Base-by-base conservation (phyloP, 2,888 invertebrate species). In the Erebia aethiops region DNA sequence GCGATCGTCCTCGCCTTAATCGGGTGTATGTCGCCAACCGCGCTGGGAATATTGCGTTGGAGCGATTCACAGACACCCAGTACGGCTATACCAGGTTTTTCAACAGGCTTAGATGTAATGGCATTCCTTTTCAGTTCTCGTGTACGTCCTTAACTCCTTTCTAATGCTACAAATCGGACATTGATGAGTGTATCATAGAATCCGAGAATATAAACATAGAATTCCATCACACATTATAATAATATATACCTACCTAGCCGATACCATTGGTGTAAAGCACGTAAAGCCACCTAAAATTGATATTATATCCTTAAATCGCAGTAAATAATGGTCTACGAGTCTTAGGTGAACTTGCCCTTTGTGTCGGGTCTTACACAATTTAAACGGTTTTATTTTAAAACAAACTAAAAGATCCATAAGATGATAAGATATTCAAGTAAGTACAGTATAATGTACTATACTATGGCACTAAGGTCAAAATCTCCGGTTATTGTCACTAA, bases 1-100 rank as follows among this genome's bases (percentile, higher is more conserved):
- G 87, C 90, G 88, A 86, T 78, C 89, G 89, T 87, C 88, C 88
- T 88, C 87, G 86, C 91, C 90, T 82, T 91, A 90, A 87, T 88
- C 82, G 87, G 88, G 75, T 81, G 85, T 83, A 81, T 82, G 85
- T 86, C 84, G 84, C 83, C 84, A 76, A 82, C 84, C 84, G 75
- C 82, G 82, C 84, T 87, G 90, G 85, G 89, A 91, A 91, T 85
- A 82, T 79, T 83, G 85, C 81, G 84, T 83, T 84, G 80, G 79
- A 80, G 79, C 80, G 86, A 81, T 90, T 90, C 89, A 87, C 88
- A 89, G 90, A 88, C 86, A 77, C 85, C 85, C 73, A 78, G 78
- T 86, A 89, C 82, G 90, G 90, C 73, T 71, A 78, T 76, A 75
- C 77, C 82, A 70, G 76, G 82, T 90, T 90, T 85, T 85, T 84